Evolutionary conservation across 2,113 vertebrate species (phyloP).

Genomic region (Microtus pennsylvanicus): DNA sequence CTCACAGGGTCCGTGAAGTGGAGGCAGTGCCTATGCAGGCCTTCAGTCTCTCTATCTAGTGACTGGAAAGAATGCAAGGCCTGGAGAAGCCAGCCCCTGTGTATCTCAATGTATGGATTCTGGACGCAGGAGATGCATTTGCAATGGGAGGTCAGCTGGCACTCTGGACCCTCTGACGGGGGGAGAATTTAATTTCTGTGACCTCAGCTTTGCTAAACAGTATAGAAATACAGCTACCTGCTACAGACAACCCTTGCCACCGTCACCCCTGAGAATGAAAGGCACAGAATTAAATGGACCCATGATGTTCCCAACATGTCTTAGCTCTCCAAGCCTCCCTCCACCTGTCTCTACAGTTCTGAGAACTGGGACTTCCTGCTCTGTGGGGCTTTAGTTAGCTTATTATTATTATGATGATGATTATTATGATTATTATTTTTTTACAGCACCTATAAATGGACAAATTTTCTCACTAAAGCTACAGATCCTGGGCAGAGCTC

Average conservation of each 20-base stretch:
- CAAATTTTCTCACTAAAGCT: not conserved
- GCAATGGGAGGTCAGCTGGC: not conserved
- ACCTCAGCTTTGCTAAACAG: not conserved
- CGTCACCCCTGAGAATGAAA: fast-evolving
- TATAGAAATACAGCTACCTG: fast-evolving
- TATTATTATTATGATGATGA: no score
- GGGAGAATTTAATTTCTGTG: not conserved
- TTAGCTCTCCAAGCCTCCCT: not conserved
- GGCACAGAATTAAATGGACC: not conserved
- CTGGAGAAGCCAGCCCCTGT: fast-evolving
- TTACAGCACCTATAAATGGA: fast-evolving
- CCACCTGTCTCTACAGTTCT: fast-evolving
- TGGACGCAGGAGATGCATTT: not conserved
- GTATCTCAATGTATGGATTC: not conserved
- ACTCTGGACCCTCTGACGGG: not conserved
- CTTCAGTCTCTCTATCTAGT: not conserved
- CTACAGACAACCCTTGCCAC: not conserved
- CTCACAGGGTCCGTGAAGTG: not conserved
- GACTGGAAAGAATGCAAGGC: not conserved
- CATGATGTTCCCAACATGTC: fast-evolving
- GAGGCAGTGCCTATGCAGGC: not conserved
- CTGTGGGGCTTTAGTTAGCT: no score
- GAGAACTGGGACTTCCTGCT: fast-evolving
- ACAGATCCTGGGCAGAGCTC: not conserved
- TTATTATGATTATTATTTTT: not conserved